A percentile compares a stretch with the other conserved stretches of the same genome.
Evolutionary conservation across 2,888 invertebrate genomes (phyloP).

Genomic region (Eupithecia centaureata): DNA sequence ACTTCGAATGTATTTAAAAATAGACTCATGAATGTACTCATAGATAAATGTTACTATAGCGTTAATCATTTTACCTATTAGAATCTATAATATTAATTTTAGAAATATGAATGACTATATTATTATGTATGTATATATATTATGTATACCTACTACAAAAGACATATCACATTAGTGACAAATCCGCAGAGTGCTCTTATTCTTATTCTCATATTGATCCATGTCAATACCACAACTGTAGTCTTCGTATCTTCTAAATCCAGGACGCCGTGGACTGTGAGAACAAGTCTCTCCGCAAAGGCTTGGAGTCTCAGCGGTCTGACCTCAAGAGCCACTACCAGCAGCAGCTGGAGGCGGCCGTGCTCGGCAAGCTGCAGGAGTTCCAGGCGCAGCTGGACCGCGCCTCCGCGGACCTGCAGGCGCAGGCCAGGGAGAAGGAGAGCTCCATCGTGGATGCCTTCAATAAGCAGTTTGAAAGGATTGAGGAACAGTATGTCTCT

Average conservation of each 20-base stretch:
- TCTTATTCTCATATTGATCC: no score
- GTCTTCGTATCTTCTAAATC: neutral
- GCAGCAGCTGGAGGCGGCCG: conserved; percentile 91
- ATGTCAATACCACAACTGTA: no score
- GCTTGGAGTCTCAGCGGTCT: conserved; percentile 85
- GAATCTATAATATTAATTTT: no score
- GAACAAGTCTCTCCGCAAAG: conserved; percentile 77
- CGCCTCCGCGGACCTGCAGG: conserved; percentile 23
- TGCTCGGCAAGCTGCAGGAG: conserved; percentile 89
- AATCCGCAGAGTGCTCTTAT: no score
- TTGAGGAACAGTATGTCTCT: conserved; percentile 83
- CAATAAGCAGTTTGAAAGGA: conserved; percentile 88
- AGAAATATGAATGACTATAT: no score
- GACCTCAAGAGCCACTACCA: conserved; percentile 91
- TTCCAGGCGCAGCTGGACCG: conserved; percentile 88
- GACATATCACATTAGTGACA: no score
- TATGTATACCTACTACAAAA: no score
- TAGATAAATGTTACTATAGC: no score
- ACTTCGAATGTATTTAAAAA: no score
- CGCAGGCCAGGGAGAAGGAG: conserved; percentile 73
- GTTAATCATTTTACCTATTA: no score
- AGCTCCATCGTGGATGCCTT: conserved; percentile 87
- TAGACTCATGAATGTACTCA: no score
- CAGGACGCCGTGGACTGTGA: conserved; percentile 82
- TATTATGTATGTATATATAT: no score